Conservation (phyloP, 2,797 vertebrate genomes). For the Neomorphus geoffroyi region DNA sequence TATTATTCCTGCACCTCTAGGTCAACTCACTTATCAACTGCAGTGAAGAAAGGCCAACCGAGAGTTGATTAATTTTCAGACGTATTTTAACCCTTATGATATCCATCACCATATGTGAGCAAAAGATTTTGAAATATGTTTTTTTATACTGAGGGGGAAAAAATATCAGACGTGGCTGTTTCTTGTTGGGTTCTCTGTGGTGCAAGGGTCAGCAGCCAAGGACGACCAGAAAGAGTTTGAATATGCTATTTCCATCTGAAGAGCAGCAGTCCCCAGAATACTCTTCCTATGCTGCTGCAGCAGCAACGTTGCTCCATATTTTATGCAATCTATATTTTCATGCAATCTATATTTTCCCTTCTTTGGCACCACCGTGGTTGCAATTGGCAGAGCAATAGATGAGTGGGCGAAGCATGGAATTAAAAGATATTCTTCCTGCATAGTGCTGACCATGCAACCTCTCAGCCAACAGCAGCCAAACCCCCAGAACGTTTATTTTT, state of each 20-base stretch:
- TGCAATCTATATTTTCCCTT: conserved; percentile 2
- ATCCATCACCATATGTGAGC: neutral
- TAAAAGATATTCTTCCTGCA: conserved; percentile 31
- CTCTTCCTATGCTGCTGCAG: neutral
- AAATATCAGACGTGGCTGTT: neutral
- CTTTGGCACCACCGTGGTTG: conserved; percentile 27
- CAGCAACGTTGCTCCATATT: neutral
- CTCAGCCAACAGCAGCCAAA: neutral
- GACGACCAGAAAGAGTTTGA: neutral
- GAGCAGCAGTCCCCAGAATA: neutral
- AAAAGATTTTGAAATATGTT: neutral
- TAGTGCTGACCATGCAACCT: neutral
- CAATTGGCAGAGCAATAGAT: conserved; percentile 41
- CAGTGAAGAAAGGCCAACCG: neutral
- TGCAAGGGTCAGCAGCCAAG: neutral
- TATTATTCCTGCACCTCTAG: conserved; percentile 14
- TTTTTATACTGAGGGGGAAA: neutral
- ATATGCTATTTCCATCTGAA: conserved; percentile 12
- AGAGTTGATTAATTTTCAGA: conserved; percentile 8
- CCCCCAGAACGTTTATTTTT: conserved; percentile 45
- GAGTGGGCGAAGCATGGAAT: conserved; percentile 50
- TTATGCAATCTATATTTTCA: conserved; percentile 21
- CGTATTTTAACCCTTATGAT: neutral
- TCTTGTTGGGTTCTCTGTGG: neutral
- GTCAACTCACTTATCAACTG: conserved; percentile 17